Evolutionary conservation across 1,140 invertebrate genomes (phyloP).

Genomic region (Cephus cinctus): DNA sequence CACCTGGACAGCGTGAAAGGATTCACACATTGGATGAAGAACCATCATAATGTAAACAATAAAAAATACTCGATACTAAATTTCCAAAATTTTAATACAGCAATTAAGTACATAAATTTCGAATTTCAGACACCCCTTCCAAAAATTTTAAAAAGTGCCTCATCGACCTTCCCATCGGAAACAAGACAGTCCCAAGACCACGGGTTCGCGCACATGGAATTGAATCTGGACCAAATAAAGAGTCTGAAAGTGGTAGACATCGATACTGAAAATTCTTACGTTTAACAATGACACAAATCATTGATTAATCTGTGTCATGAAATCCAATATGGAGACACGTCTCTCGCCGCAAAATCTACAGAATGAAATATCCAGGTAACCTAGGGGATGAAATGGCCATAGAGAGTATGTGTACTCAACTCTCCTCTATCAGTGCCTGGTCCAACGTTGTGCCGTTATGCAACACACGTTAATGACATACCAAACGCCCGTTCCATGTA

Average conservation of each 20-base stretch:
- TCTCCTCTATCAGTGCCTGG: no score
- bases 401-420: neutral
- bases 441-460: neutral
- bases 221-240: constrained; percentile 17
- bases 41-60: constrained; percentile 27
- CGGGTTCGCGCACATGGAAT: constrained; percentile 5
- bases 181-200: constrained; percentile 12
- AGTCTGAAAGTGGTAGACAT: constrained; percentile 17
- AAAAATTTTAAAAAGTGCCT: constrained; percentile 10
- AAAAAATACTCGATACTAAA: no score
- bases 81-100: no score
- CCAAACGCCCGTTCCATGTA: constrained; percentile 28
- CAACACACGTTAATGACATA: neutral
- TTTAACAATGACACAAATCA: no score
- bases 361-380: no score
- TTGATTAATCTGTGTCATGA: no score
- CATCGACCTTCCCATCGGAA: constrained; percentile 3
- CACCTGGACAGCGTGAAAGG: constrained; percentile 48
- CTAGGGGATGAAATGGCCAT: neutral
- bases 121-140: constrained; percentile 19
- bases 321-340: no score
- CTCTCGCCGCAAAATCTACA: no score
- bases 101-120: neutral
- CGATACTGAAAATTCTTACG: no score
- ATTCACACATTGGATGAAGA: constrained; percentile 40